Evolutionary conservation across 2,113 vertebrate genomes (phyloP).

Genomic region (Junco hyemalis): DNA sequence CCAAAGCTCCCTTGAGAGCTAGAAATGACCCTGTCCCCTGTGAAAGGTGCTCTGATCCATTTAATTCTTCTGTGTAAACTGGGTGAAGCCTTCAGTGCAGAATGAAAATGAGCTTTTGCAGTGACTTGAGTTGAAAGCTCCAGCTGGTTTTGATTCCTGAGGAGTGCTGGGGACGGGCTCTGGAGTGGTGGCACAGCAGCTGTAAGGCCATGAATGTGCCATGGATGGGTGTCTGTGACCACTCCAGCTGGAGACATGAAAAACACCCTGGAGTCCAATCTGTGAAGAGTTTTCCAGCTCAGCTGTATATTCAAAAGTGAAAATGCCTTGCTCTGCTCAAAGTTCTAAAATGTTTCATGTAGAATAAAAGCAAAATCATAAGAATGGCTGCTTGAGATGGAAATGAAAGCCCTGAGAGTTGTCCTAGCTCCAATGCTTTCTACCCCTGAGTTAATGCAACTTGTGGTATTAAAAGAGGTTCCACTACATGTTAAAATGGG

Average conservation of each 20-base stretch:
- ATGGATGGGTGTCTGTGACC: background rate
- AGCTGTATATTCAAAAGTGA: background rate
- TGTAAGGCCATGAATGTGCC: background rate
- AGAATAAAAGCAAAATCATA: background rate
- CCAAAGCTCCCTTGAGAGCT: background rate
- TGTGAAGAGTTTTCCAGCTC: background rate
- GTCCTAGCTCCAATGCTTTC: background rate
- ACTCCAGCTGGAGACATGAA: accelerated
- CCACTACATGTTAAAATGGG: background rate
- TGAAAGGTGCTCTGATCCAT: background rate
- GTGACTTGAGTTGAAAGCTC: background rate
- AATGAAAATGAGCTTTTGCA: background rate
- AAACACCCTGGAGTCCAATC: background rate
- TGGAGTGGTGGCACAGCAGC: background rate
- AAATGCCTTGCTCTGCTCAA: background rate
- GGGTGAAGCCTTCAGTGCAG: background rate
- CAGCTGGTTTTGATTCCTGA: background rate
- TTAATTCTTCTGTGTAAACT: background rate
- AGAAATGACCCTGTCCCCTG: background rate
- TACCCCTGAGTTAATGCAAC: background rate
- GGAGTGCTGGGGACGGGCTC: accelerated
- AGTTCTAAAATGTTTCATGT: background rate
- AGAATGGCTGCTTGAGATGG: background rate
- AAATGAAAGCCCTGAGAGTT: background rate
- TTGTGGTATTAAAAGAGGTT: background rate